Evolutionary conservation across 2,888 invertebrate species (phyloP).

Genomic region (Ornithoptera alexandrae): DNA sequence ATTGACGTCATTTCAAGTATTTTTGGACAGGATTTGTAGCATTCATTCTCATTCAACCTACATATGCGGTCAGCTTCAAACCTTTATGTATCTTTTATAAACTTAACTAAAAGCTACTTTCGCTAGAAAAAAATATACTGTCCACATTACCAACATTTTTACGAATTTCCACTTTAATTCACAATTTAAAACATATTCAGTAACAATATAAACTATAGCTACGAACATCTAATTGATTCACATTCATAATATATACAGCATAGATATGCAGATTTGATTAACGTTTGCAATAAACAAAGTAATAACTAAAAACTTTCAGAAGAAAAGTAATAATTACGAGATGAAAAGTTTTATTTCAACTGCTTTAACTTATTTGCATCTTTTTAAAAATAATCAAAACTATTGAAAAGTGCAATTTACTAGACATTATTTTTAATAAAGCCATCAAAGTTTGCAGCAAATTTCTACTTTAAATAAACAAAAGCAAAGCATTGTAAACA

Average conservation of each 20-base stretch:
- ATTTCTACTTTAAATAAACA: neutral
- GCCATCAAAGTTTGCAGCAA: neutral
- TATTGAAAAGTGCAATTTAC: neutral
- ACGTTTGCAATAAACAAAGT: neutral
- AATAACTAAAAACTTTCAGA: neutral
- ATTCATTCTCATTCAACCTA: constrained; percentile 1
- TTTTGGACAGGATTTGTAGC: neutral
- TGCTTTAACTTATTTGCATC: neutral
- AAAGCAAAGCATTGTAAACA: neutral
- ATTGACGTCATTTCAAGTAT: constrained; percentile 21
- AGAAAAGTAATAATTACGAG: neutral
- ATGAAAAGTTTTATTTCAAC: neutral
- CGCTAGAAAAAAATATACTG: neutral
- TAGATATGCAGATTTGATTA: neutral
- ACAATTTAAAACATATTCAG: too few species aligned
- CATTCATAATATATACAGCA: neutral
- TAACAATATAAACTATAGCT: too few species aligned
- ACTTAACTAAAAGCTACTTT: neutral
- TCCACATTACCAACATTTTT: neutral
- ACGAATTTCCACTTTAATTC: neutral
- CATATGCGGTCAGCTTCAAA: neutral
- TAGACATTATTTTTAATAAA: neutral
- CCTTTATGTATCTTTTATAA: neutral
- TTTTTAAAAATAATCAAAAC: neutral
- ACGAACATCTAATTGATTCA: too few species aligned